Base-by-base conservation (phyloP, 2,888 invertebrate genomes). In the Heliconius ethilla region DNA sequence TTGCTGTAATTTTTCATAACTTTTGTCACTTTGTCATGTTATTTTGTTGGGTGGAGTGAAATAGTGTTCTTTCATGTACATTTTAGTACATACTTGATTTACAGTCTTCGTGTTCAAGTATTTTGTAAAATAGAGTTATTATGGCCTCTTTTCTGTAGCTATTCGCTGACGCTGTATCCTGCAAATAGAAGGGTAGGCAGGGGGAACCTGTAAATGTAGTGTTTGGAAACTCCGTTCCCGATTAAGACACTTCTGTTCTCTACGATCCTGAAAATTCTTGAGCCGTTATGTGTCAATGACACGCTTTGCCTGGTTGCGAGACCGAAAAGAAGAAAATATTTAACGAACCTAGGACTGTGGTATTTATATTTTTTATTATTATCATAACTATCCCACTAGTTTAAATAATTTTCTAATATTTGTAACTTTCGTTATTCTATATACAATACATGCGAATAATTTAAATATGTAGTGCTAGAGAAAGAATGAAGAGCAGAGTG, bases 1-100 rank as follows among this genome's bases (percentile, higher is more conserved):
- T 79, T 77, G 67, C 69, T 29, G 74, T 78, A 67, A 75, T 80
- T 79, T 79, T 82, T 79, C 70, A 55, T 73, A 66, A 51, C 73
- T 79, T 63, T 74, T 80, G 77, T 75, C 78, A 78, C 63, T 81
- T 79, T 81, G 69, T 75, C 45, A 37, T 75, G 78, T 77, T 45
- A 77, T 45, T 25, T 80, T 78, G 73, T 76, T 65, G 15, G 45
- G 18, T 9, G 13, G 29, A 27, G 62, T 69, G 40, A 75, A 69
- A 29, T 63, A 65, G 45, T 73, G 37, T 22, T 29, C 6, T 40
- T 40, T 40, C 27, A 18, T 40, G 25, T 70, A 27, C 4, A 70
- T 55, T 55, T 70, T 70, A 55, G 22, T 29, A 27, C 27, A 63
- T 15, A n/a, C 10, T n/a, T 59, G 59, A n/a, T 59, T 59, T 59